Base-by-base conservation (phyloP, 2,797 vertebrate genomes). In the Anabacerthia variegaticeps region DNA sequence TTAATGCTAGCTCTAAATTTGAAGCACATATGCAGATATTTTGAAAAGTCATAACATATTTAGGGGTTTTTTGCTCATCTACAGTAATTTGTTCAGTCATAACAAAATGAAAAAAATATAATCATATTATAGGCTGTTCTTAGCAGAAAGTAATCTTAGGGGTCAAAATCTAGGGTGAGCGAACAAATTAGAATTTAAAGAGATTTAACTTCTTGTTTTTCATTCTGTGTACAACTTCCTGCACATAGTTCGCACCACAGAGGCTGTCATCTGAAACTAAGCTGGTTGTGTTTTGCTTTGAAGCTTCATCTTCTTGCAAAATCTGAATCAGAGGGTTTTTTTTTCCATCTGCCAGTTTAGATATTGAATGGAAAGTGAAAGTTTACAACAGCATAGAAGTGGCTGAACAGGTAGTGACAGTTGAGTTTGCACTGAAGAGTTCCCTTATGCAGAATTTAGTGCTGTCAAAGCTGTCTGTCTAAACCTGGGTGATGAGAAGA, bases 371-470 rank as follows among this genome's bases (percentile, higher is more conserved):
- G 66, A 95, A 88, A 94, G 30, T 68, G 30, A 75, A 91, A 86
- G 76, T 95, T 97, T 93, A 82, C 39, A 78, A 20, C 7, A 62
- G 27, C 58, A 80, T 1, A 5, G 79, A 96, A 93, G 34, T 95
- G 79, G 39, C 75, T 89, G 93, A 94, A 84, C 51, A 66, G 71
- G 32, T 91, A 93, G 7, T 96, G 96, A 97, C 96, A 97, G 88
- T 44, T 93, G 58, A 85, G 41, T 80, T 82, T 87, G 36, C 76
- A 84, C 74, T 91, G 91, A 96, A 93, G 87, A 93, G 39, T 79
- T 97, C 93, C 54, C 54, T 94, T 80, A 77, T 76, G 58, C 27
- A 92, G 90, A 84, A 95, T 91, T 85, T 94, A 37, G 28, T 59
- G 58, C 92, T 96, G 95, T 97, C 96, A 96, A 14, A 26, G 10